phyloP scores from a whole-genome alignment of 2,888 invertebrate species.

The Thysanoteuthis rhombus region DNA sequence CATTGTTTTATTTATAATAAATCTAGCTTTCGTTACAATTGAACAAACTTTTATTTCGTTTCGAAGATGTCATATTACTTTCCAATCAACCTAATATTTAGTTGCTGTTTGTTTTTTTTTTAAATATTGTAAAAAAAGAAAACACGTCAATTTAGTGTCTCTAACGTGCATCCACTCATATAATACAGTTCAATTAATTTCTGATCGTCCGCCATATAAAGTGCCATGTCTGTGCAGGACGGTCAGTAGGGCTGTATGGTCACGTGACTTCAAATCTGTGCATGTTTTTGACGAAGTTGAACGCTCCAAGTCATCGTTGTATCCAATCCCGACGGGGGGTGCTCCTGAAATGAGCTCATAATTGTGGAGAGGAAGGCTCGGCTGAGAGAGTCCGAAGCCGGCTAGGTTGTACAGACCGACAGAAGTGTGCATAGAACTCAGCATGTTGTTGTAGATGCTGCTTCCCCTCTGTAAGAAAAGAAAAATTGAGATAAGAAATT shows the following conservation, averaged over 20 bases:
- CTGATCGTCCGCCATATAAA: neutral
- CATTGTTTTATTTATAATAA: neutral
- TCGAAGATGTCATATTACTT: neutral
- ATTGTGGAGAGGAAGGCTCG: neutral
- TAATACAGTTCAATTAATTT: neutral
- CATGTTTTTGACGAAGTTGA: neutral
- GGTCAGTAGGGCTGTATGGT: neutral
- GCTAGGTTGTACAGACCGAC: conserved; percentile 23
- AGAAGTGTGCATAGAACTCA: conserved; percentile 22
- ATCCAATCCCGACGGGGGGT: neutral
- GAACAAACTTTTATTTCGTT: neutral
- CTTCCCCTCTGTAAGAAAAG: conserved; percentile 1
- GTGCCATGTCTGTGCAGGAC: neutral
- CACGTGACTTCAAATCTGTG: neutral
- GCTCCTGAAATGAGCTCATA: neutral
- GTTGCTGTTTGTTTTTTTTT: too few relatives aligned
- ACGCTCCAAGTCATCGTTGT: neutral
- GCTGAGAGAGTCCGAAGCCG: conserved; percentile 18
- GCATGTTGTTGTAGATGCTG: conserved; percentile 23
- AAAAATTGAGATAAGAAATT: neutral
- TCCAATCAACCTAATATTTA: neutral
- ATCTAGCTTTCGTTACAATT: neutral
- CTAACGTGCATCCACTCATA: neutral
- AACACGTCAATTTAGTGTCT: neutral
- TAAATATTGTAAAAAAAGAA: neutral